Base-by-base conservation (phyloP, 2,797 vertebrate species). In the Oryzias dopingdopingensis region DNA sequence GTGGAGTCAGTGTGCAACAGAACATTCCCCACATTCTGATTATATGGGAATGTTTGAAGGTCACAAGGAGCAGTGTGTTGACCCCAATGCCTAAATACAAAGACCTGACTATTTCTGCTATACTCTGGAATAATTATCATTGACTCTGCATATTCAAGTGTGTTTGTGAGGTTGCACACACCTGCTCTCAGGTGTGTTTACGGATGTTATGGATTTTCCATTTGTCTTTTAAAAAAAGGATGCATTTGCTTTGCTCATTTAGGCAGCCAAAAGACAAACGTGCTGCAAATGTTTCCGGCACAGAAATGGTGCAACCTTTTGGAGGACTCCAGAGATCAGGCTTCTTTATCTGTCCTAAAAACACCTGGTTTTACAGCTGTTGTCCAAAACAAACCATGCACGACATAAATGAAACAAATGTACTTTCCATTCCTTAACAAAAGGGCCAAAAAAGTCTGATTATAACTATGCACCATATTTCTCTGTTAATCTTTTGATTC, bases 301-400 rank as follows among this genome's bases (percentile, higher is more conserved):
- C 56, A 66, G 58, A 80, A 59, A 75, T 79, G 66, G 58, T 52
- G 59, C 42, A 77, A 56, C 46, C 74, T 70, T 26, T 45, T 53
- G 67, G 57, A 43, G n/a, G 66, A 55, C 42, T 52, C 70, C 51
- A 8, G 40, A 18, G 15, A 20, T 48, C 5, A 50, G 14, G n/a
- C 20, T 22, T 48, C 2, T 16, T 49, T 56, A 58, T 56, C 64
- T 18, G 29, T 49, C 45, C 70, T 61, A 49, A 59, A 72, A 73
- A 72, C 61, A 54, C 53, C 72, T 32, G 45, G 49, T 74, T 37
- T 70, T 66, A 81, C 82, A 90, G 86, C 82, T 86, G 81, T 15
- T 43, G 83, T 88, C 89, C 78, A 89, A 89, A 76, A 69, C 76
- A 70, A 63, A 74, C 65, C 63, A 50, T 45, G 46, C 70, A 54